These are phyloP conservation scores for Heliconius hermathena DNA, from an alignment of 1,140 invertebrate genomes.

Conservation along the genomic window DNA sequence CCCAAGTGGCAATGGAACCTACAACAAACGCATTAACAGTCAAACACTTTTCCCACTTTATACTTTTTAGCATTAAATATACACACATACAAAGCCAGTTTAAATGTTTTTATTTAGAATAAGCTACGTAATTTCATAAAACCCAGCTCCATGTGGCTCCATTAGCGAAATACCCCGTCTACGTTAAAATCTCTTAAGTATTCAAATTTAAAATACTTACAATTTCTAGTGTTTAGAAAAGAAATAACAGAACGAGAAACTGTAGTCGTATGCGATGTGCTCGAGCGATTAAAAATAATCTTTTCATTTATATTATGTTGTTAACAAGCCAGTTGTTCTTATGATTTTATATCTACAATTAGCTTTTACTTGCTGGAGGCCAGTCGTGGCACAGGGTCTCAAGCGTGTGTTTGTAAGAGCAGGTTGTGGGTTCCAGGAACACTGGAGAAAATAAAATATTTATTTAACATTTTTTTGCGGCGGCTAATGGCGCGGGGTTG, in stretches of 20 bases:
- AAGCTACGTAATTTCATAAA: slow-evolving; percentile 6
- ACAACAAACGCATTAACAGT: too few species aligned
- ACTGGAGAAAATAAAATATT: too few species aligned
- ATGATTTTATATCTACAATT: background rate
- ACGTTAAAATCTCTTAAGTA: slow-evolving; percentile 11
- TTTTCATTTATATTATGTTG: background rate
- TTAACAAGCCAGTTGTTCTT: background rate
- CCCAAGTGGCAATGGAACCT: too few species aligned
- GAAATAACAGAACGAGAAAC: slow-evolving; percentile 4
- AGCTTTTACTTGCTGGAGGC: too few species aligned
- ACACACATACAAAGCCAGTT: background rate
- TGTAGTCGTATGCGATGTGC: background rate
- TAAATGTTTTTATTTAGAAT: slow-evolving; percentile 5
- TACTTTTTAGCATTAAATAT: background rate
- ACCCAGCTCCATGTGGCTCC: background rate
- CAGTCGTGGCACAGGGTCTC: too few species aligned
- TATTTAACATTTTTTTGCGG: too few species aligned
- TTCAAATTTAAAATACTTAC: slow-evolving; percentile 12
- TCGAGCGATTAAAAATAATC: background rate
- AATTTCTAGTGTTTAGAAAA: slow-evolving; percentile 11
- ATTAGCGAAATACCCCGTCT: slow-evolving; percentile 1
- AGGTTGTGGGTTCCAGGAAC: too few species aligned
- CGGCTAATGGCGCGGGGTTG: too few species aligned
- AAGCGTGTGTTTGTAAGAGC: background rate
- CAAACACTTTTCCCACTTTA: too few species aligned